Evolutionary conservation across 2,888 invertebrate genomes (phyloP).

Genomic region (Mechanitis mazaeus): DNA sequence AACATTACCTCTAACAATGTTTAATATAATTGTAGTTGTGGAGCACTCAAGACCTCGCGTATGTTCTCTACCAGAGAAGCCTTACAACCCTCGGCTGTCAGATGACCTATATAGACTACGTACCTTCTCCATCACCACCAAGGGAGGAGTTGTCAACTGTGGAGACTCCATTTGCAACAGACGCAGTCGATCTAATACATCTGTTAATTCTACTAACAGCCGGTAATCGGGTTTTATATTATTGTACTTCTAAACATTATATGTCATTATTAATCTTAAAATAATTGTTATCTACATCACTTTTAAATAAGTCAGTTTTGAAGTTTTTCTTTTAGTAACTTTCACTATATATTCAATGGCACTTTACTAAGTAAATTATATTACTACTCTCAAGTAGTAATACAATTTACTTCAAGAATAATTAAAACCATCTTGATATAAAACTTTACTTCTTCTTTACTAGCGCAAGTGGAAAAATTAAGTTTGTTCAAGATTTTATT

Average conservation of each 20-base stretch:
- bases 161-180: constrained; percentile 92
- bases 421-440: too few relatives aligned
- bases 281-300: too few relatives aligned
- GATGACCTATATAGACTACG: constrained; percentile 90
- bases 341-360: too few relatives aligned
- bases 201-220: constrained; percentile 90
- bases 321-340: too few relatives aligned
- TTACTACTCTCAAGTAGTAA: too few relatives aligned
- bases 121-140: constrained; percentile 91
- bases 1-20: constrained; percentile 49
- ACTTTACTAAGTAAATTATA: too few relatives aligned
- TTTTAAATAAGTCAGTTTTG: too few relatives aligned
- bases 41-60: constrained; percentile 90
- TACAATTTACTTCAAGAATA: too few relatives aligned
- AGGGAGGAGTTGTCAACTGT: constrained; percentile 91
- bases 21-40: constrained; percentile 80
- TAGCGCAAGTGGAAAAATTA: too few relatives aligned
- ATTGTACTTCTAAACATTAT: neutral
- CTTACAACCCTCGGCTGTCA: constrained; percentile 88
- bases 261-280: too few relatives aligned
- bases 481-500: too few relatives aligned
- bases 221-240: constrained; percentile 65
- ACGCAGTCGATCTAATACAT: constrained; percentile 90
- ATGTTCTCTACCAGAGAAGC: constrained; percentile 90
- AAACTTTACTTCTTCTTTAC: too few relatives aligned